Base-by-base conservation (phyloP, 2,113 vertebrate species). In the Thunnus maccoyii region DNA sequence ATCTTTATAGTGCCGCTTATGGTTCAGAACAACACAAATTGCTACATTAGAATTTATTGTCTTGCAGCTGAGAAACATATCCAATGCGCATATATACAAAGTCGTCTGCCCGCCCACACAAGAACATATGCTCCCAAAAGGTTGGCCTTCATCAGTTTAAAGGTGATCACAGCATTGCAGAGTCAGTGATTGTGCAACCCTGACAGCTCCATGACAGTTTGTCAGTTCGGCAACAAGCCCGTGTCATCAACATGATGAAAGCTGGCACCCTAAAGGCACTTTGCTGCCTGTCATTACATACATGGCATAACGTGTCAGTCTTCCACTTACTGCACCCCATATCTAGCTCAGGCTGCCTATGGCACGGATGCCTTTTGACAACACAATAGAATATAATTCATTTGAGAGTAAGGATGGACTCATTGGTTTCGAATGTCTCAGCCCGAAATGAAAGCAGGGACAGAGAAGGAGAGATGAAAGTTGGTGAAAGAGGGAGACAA, bases 211-310 rank as follows among this genome's bases (percentile, higher is more conserved):
- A 32, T 91, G 94, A 89, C 91, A 91, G 84, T 83, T 85, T 82
- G 88, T 91, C 89, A 89, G 86, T 76, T 65, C 48, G 16, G 87
- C 85, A 91, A 94, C 93, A 91, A 91, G 91, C 72, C 60, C 0
- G 46, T 86, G 88, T 91, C 90, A 86, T 87, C 90, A 55, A 61
- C 77, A 64, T 88, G 90, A 94, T 93, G 84, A 92, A 91, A 87
- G 76, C 86, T 84, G 87, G 87, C 89, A 90, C 86, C 87, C 89
- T 78, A 65, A 88, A 93, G 92, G 85, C 91, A 87, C 86, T 85
- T 83, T 82, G 54, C 80, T 69, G 78, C 65, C 81, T 82, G 81
- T 89, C 78, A 76, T 89, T 90, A 86, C 50, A 76, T 67, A 85
- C 20, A 47, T 87, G 79, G 77, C 69, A 83, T 46, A 52, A 80